These are phyloP conservation scores for Trachelus stipa DNA, from an alignment of 2,888 invertebrate genomes.

Conservation along the genomic window DNA sequence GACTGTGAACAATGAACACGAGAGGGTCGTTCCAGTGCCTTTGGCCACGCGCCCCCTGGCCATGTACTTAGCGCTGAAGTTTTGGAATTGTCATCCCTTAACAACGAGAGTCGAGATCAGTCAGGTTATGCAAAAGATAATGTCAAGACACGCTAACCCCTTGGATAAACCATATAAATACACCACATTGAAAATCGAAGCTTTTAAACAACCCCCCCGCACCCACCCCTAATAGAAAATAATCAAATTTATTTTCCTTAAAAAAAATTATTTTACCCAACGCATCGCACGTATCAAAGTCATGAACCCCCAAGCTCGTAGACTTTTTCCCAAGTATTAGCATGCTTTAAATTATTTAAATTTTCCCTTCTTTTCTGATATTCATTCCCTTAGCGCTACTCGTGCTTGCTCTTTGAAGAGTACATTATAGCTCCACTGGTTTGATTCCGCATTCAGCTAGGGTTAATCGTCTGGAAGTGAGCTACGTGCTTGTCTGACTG, in stretches of 20 bases:
- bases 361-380: constrained; percentile 7
- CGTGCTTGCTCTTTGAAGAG: background rate
- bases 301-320: background rate
- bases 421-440: background rate
- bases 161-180: background rate
- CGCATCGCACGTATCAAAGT: background rate
- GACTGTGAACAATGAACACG: constrained; percentile 62
- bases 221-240: background rate
- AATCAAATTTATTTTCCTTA: background rate
- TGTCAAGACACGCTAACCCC: background rate
- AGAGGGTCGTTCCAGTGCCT: constrained; percentile 63
- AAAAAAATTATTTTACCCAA: background rate
- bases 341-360: background rate
- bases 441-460: background rate
- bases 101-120: constrained; percentile 17
- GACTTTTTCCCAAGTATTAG: background rate
- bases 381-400: background rate
- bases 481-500: background rate
- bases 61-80: constrained; percentile 60
- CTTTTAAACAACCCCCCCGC: background rate
- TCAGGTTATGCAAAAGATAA: constrained; percentile 10
- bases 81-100: constrained; percentile 58
- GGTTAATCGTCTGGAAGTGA: background rate
- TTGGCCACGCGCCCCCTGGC: constrained; percentile 61
- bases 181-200: background rate